A percentile compares a stretch with the other conserved stretches of the same genome.
Conservation (phyloP, 1,140 invertebrate species). For the Venustaconcha ellipsiformis region DNA sequence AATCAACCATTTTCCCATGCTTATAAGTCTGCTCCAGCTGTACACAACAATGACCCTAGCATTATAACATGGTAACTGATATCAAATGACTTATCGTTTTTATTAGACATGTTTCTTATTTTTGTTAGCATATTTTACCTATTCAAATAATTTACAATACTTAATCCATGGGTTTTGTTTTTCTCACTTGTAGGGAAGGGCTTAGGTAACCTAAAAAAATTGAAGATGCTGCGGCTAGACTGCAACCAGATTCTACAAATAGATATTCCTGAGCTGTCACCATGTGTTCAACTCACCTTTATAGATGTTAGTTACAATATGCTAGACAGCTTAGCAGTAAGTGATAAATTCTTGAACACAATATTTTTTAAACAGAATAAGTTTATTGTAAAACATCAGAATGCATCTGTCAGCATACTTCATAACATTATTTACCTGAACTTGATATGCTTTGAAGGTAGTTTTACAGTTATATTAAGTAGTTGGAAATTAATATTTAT, state of each 20-base stretch:
- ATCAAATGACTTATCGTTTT: no score
- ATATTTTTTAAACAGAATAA: neutral
- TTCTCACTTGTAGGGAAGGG: conserved; percentile 49
- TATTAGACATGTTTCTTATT: no score
- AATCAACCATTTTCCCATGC: no score
- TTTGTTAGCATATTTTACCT: neutral
- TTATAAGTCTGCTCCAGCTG: no score
- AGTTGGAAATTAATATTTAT: no score
- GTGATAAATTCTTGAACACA: conserved; percentile 20
- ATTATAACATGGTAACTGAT: no score
- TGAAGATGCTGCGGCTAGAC: conserved; percentile 59
- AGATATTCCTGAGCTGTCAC: conserved; percentile 56
- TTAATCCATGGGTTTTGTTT: neutral
- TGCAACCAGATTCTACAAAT: conserved; percentile 59
- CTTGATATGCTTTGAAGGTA: no score
- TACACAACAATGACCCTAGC: no score
- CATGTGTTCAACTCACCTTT: conserved; percentile 58
- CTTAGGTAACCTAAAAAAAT: conserved; percentile 52
- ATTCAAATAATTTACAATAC: neutral
- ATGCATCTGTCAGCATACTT: no score
- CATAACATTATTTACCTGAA: no score
- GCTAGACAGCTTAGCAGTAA: conserved; percentile 60
- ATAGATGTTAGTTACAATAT: conserved; percentile 64
- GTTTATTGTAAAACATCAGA: neutral
- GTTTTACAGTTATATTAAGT: no score